These are phyloP conservation scores for Seriola aureovittata DNA, from an alignment of 2,113 vertebrate genomes.

Conservation along the genomic window DNA sequence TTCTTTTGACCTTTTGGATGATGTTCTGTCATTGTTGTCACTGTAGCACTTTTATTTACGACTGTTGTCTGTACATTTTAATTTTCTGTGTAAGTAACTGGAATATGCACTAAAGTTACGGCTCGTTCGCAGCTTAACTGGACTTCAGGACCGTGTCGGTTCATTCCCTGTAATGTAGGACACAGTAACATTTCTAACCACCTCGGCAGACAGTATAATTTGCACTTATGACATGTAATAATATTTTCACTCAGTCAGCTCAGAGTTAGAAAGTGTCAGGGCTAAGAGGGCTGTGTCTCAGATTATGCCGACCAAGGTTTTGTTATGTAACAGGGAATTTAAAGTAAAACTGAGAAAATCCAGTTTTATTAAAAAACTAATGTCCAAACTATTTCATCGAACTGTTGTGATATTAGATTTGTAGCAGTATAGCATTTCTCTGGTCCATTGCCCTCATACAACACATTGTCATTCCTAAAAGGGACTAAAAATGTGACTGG, in stretches of 20 bases:
- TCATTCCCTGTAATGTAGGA: background rate
- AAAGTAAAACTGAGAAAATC: background rate
- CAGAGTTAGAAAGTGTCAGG: background rate
- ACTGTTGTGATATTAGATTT: background rate
- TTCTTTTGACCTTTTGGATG: conserved; percentile 36
- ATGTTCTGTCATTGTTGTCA: conserved; percentile 37
- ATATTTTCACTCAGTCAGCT: conserved; percentile 11
- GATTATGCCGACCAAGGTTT: conserved; percentile 1
- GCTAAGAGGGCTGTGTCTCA: background rate
- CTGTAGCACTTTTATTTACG: conserved; percentile 73
- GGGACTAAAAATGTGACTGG: background rate
- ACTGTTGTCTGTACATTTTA: conserved; percentile 26
- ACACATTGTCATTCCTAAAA: conserved; percentile 28
- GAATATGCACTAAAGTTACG: conserved; percentile 57
- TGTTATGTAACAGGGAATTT: background rate
- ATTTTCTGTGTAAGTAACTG: conserved; percentile 44
- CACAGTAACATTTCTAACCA: background rate
- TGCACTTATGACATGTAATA: conserved; percentile 1
- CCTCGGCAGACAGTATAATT: conserved; percentile 20
- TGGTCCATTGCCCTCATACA: background rate
- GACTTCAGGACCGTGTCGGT: background rate
- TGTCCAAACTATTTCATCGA: background rate
- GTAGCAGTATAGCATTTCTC: background rate
- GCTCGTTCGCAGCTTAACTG: background rate
- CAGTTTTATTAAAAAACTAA: background rate